These are phyloP conservation scores for Deroplatys truncata DNA, from an alignment of 2,888 invertebrate genomes.

Conservation along the genomic window DNA sequence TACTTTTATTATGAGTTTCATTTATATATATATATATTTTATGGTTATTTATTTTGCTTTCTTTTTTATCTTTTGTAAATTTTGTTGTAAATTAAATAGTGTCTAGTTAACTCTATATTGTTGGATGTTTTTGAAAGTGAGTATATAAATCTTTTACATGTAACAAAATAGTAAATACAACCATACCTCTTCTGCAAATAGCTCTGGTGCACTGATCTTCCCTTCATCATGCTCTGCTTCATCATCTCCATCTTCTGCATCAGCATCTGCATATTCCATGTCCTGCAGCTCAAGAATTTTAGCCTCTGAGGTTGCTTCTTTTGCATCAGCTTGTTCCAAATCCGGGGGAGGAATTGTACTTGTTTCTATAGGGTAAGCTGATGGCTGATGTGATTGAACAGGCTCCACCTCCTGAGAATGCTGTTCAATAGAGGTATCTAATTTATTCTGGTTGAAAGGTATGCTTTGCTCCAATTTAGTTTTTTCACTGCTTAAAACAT, in stretches of 20 bases:
- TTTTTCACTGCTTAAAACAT: not conserved
- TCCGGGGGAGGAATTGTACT: not conserved
- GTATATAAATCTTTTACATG: no score
- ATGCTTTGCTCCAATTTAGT: not conserved
- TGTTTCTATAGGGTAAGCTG: not conserved
- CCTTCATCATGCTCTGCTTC: constrained; percentile 32
- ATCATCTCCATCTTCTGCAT: constrained; percentile 47
- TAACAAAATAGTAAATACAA: not conserved
- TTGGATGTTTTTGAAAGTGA: no score
- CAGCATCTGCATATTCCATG: constrained; percentile 55
- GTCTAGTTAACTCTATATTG: no score
- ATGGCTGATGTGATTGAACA: not conserved
- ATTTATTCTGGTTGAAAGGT: not conserved
- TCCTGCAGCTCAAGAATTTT: constrained; percentile 50
- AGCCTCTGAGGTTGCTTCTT: constrained; percentile 42
- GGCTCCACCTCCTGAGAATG: not conserved
- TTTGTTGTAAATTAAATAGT: no score
- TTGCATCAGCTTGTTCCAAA: constrained; percentile 52
- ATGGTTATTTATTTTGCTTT: no score
- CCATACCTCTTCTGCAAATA: not conserved
- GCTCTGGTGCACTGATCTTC: not conserved
- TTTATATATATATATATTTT: no score
- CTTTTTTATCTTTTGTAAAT: no score
- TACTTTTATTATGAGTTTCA: no score
- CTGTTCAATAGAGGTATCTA: not conserved